Percentiles rank a stretch among this genome's conserved stretches.
Conservation (phyloP, 37 sponge, comb jelly and placozoan species). For the Mnemiopsis leidyi region DNA sequence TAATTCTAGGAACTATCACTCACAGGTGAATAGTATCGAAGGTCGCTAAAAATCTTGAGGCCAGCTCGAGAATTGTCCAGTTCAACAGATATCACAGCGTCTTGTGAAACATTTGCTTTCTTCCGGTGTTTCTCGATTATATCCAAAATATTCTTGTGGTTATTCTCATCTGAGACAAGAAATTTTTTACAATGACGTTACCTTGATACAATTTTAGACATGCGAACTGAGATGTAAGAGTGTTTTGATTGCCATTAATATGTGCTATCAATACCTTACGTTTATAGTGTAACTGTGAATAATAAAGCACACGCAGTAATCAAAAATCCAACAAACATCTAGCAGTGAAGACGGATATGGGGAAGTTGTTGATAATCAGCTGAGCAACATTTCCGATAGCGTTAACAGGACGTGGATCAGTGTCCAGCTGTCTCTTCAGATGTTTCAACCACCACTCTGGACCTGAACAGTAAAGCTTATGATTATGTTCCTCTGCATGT, state of each 20-base stretch:
- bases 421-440: not conserved
- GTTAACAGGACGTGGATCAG: not conserved
- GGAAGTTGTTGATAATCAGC: conserved; percentile 33
- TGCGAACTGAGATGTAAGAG: too few species aligned
- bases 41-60: conserved; percentile 25
- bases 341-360: not conserved
- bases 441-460: conserved; percentile 19
- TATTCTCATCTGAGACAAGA: not conserved
- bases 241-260: too few species aligned
- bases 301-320: too few species aligned
- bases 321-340: not conserved
- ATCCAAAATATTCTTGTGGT: not conserved
- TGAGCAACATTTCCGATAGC: conserved; percentile 13
- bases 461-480: not conserved
- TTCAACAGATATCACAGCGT: not conserved
- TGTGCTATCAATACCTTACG: too few species aligned
- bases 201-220: too few species aligned
- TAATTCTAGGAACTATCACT: too few species aligned
- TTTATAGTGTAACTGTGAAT: too few species aligned
- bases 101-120: not conserved
- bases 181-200: too few species aligned
- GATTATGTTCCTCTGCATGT: too few species aligned
- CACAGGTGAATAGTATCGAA: not conserved
- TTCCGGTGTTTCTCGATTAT: not conserved
- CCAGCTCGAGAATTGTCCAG: conserved; percentile 7